phyloP scores from a whole-genome alignment of 2,888 invertebrate genomes.

The Deilephila elpenor region DNA sequence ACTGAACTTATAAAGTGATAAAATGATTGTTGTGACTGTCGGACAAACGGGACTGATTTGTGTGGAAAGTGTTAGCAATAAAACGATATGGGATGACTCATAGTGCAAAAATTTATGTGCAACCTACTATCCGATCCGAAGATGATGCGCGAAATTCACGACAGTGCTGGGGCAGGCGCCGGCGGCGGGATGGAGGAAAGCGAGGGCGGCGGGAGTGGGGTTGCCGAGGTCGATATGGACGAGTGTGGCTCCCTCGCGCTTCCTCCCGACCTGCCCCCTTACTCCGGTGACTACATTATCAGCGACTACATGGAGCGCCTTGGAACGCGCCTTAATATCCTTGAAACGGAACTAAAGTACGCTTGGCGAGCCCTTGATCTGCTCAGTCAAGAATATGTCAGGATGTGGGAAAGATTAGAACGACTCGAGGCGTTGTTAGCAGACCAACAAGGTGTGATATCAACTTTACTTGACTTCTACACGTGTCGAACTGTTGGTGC shows the following conservation, averaged over 20 bases:
- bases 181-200: conserved; percentile 82
- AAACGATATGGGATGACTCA: conserved; percentile 84
- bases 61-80: conserved; percentile 72
- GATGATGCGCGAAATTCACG: conserved; percentile 84
- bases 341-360: conserved; percentile 95
- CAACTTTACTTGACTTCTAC: conserved; percentile 93
- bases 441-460: conserved; percentile 96
- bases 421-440: conserved; percentile 93
- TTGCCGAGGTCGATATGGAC: conserved; percentile 82
- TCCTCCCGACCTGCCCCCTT: conserved; percentile 81
- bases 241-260: conserved; percentile 83
- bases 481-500: conserved; percentile 81
- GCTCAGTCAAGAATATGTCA: conserved; percentile 95
- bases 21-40: conserved; percentile 69
- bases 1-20: conserved; percentile 59
- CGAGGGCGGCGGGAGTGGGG: conserved; percentile 84
- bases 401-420: conserved; percentile 96
- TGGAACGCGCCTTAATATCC: conserved; percentile 92
- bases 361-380: conserved; percentile 96
- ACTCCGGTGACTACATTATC: conserved; percentile 90
- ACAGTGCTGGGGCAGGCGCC: conserved; percentile 79
- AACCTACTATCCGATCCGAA: conserved; percentile 75
- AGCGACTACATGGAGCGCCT: conserved; percentile 96
- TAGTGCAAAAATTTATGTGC: conserved; percentile 81
- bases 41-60: conserved; percentile 63